Conservation (phyloP, 64 coral and sea anemone genomes). For the Actinia tenebrosa region DNA sequence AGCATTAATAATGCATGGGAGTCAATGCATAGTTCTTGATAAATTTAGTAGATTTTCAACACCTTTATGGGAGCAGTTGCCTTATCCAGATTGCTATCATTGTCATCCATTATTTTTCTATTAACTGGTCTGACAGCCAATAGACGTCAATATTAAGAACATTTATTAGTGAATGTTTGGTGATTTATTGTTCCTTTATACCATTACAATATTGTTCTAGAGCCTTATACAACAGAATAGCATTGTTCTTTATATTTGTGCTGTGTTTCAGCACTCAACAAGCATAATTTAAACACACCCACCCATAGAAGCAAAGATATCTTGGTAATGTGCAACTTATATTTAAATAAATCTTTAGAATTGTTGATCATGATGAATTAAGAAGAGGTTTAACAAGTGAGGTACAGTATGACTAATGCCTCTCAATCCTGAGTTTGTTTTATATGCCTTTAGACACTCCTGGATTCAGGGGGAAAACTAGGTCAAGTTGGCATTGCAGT, state of each 20-base stretch:
- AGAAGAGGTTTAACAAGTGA: not conserved
- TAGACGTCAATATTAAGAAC: no score
- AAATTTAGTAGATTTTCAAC: no score
- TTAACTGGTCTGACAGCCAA: no score
- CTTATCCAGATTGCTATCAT: no score
- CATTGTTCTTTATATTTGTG: not conserved
- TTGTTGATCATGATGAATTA: not conserved
- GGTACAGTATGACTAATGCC: not conserved
- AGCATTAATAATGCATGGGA: no score
- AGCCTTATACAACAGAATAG: not conserved
- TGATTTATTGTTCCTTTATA: not conserved
- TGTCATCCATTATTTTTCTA: no score
- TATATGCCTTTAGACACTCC: no score
- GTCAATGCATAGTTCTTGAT: no score
- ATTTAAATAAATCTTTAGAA: not conserved
- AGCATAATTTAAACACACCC: not conserved
- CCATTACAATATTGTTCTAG: not conserved
- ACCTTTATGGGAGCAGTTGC: no score
- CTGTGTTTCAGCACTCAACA: not conserved
- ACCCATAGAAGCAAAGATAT: not conserved
- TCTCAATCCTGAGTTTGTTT: not conserved
- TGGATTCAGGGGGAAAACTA: no score
- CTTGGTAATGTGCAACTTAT: not conserved
- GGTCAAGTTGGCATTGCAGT: no score
- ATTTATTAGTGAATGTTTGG: not conserved